These are phyloP conservation scores for Ellobius talpinus DNA, from an alignment of 2,113 vertebrate species.

Conservation along the genomic window DNA sequence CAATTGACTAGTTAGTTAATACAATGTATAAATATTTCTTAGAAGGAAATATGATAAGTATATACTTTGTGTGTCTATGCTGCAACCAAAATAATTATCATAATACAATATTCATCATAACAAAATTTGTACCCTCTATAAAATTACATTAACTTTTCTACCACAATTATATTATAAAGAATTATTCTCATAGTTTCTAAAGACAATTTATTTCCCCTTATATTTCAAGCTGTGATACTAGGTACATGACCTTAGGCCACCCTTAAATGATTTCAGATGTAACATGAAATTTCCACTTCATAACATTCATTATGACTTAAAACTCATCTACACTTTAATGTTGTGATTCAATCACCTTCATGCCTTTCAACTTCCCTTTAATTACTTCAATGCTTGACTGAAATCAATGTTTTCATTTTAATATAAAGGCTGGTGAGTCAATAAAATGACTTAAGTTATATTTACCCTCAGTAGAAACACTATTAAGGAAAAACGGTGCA, in stretches of 20 bases:
- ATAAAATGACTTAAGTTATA: slow-evolving; percentile 50
- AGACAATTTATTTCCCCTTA: background rate
- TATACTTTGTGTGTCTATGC: background rate
- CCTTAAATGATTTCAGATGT: slow-evolving; percentile 68
- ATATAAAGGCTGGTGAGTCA: background rate
- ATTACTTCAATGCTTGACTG: slow-evolving; percentile 49
- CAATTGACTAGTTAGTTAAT: background rate
- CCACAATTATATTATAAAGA: background rate
- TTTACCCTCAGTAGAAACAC: slow-evolving; percentile 17
- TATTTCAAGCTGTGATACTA: slow-evolving; percentile 61
- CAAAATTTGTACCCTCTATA: background rate
- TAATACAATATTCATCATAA: background rate
- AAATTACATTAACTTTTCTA: background rate
- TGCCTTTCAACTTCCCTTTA: slow-evolving; percentile 12
- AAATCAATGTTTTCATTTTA: slow-evolving; percentile 48
- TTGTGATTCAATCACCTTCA: slow-evolving; percentile 3
- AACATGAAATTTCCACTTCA: slow-evolving; percentile 50
- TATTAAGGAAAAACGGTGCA: background rate
- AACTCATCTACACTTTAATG: background rate
- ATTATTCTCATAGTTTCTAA: slow-evolving; percentile 12
- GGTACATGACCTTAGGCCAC: slow-evolving; percentile 3
- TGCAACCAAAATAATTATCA: background rate
- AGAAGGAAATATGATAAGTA: background rate
- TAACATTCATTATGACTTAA: slow-evolving; percentile 38
- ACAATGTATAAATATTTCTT: background rate